Percentiles rank a stretch among this genome's conserved stretches.
phyloP scores from a whole-genome alignment of 2,113 vertebrate species.

The Rissa tridactyla region DNA sequence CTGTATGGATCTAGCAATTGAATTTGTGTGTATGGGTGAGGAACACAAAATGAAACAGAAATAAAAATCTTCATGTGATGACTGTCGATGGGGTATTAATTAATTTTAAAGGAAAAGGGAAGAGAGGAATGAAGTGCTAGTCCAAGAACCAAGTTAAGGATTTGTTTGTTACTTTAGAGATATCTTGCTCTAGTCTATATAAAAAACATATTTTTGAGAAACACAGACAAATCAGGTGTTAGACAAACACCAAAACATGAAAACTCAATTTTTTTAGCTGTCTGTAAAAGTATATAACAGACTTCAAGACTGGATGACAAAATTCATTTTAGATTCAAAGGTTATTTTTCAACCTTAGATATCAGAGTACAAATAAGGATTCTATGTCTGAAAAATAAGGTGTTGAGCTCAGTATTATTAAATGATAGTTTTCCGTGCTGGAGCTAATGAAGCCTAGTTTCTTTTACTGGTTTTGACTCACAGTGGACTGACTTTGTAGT shows the following conservation, averaged over 20 bases:
- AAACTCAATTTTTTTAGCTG: neutral
- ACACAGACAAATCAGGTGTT: neutral
- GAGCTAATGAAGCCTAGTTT: neutral
- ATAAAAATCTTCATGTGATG: neutral
- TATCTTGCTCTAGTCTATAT: neutral
- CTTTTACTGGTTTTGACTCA: neutral
- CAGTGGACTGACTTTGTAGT: neutral
- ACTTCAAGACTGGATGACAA: neutral
- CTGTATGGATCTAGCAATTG: neutral
- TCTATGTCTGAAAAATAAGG: neutral
- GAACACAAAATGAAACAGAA: neutral
- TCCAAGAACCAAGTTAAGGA: neutral
- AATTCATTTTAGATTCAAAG: neutral
- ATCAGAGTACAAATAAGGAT: neutral
- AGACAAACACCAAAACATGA: neutral
- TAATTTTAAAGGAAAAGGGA: neutral
- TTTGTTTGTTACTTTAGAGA: neutral
- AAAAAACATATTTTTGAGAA: neutral
- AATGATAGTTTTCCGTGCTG: neutral
- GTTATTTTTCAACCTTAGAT: neutral
- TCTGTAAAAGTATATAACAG: neutral
- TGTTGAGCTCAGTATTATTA: neutral
- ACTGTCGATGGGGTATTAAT: neutral
- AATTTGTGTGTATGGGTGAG: neutral
- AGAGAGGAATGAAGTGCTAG: neutral